Percentiles rank a stretch among this genome's conserved stretches.
Conservation (phyloP, 2,113 vertebrate genomes). For the Seriola dumerili region DNA sequence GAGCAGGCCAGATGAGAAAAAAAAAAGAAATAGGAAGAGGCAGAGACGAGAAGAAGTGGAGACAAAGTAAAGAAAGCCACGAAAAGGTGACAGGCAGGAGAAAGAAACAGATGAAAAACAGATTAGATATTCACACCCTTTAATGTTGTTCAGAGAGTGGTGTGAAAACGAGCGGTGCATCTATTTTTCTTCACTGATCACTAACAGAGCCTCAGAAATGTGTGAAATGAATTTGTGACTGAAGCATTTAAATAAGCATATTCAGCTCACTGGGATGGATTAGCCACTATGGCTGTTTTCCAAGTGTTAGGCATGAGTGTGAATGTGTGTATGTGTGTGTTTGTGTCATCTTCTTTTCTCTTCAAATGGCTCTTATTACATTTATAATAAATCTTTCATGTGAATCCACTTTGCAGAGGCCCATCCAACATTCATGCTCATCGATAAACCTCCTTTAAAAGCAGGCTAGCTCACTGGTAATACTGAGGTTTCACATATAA, state of each 20-base stretch:
- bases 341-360: constrained; percentile 1
- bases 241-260: constrained; percentile 68
- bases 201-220: constrained; percentile 55
- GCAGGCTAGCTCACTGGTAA: constrained; percentile 5
- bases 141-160: constrained; percentile 58
- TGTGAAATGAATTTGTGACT: constrained; percentile 74
- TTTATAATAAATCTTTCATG: constrained; percentile 54
- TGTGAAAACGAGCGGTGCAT: constrained; percentile 56
- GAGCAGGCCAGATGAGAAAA: neutral
- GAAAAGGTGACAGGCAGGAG: constrained; percentile 43
- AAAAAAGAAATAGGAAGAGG: neutral
- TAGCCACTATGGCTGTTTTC: constrained; percentile 42
- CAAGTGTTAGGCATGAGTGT: constrained; percentile 3
- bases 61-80: constrained; percentile 37
- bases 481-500: constrained; percentile 44
- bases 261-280: constrained; percentile 60
- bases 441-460: constrained; percentile 47
- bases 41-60: neutral
- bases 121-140: constrained; percentile 69
- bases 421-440: constrained; percentile 33
- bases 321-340: constrained; percentile 5
- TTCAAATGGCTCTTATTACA: constrained; percentile 45
- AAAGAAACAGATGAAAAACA: constrained; percentile 61
- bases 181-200: constrained; percentile 65
- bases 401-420: constrained; percentile 34